Evolutionary conservation across 2,888 invertebrate species (phyloP).

Genomic region (Dryobota labecula): DNA sequence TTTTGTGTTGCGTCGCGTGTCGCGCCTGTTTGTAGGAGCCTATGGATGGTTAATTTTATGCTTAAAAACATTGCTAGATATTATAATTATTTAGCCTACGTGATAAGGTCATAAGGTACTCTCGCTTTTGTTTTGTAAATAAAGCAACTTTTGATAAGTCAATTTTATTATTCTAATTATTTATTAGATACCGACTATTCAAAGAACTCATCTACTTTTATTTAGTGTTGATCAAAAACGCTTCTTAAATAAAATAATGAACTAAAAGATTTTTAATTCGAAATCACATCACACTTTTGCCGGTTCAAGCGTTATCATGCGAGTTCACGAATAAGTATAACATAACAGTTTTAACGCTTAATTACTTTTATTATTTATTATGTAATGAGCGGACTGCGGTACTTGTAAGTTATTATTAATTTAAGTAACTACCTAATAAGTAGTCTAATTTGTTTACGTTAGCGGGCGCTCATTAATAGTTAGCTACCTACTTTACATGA

Average conservation of each 20-base stretch:
- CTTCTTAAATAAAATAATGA: background rate
- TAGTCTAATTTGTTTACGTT: slow-evolving; percentile 3
- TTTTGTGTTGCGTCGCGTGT: no score
- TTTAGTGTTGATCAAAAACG: background rate
- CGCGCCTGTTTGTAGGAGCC: no score
- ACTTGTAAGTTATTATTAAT: no score
- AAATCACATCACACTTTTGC: slow-evolving; percentile 11
- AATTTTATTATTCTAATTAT: background rate
- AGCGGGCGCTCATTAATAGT: background rate
- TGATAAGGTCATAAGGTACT: background rate
- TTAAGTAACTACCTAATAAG: no score
- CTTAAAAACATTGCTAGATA: background rate
- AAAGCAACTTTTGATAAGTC: background rate
- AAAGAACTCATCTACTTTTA: no score
- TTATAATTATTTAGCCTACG: no score
- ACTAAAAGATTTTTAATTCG: background rate
- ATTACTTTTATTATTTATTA: slow-evolving; percentile 3
- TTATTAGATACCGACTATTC: background rate
- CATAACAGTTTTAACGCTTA: background rate
- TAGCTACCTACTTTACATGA: background rate
- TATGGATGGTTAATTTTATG: no score
- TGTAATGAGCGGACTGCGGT: background rate
- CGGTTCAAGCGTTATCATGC: slow-evolving; percentile 26
- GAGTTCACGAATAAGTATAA: slow-evolving; percentile 10
- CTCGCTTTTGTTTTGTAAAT: slow-evolving; percentile 25